Base-by-base conservation (phyloP, 2,113 vertebrate species). In the Cyprinodon brontotheroides region DNA sequence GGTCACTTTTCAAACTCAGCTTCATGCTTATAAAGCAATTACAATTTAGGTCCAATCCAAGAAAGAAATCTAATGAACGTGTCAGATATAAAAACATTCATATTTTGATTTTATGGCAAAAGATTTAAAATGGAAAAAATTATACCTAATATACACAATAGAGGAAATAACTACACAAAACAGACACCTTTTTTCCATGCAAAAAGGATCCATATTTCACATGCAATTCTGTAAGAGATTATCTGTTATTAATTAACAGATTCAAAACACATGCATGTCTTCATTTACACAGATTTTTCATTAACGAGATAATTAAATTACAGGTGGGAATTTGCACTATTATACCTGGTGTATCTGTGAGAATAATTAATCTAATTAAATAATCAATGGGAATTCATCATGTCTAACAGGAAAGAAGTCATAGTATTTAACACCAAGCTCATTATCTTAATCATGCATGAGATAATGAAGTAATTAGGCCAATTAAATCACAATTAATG, bases 251-350 rank as follows among this genome's bases (percentile, higher is more conserved):
- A 93, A 93, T 92, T 90, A 91, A 66, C 78, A 64, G 75, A 90
- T 84, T 29, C 76, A 85, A 86, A 89, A 86, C 77, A 80, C 79
- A 79, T 61, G 66, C 60, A 70, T 36, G 79, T 90, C 89, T 91
- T 87, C 69, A 87, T 90, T 83, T 80, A 72, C 70, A 61, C 59
- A 39, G 59, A 83, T 85, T 87, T 82, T 87, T 89, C 83, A 89
- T 94, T 93, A 92, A 89, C 87, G 68, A 86, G 77, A 87, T 86
- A 83, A 86, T 81, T 80, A 80, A 89, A 91, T 92, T 91, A 80
- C 93, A 93, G 91, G 92, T 94, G 93, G 93, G 93, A 94, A 93
- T 94, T 92, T 92, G 93, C 82, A 91, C 92, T 93, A 93, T 93
- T 93, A 93, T 85, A 93, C 92, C 90, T 91, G 86, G 81, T 90